Conservation (phyloP, 2,113 vertebrate genomes). For the Chlorodrepanis virens region DNA sequence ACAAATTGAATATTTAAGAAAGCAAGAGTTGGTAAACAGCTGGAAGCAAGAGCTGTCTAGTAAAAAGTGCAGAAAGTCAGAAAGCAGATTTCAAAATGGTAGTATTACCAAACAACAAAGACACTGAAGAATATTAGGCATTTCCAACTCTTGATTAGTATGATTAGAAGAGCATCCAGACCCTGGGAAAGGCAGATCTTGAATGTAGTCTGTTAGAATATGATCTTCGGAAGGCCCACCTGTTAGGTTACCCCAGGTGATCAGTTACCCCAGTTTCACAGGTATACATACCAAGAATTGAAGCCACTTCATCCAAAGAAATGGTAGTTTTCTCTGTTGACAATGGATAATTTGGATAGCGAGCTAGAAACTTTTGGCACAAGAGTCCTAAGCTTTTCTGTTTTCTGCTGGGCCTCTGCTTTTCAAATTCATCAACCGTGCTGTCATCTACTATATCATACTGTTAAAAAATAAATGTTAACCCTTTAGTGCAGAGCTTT, state of each 20-base stretch:
- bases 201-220: not conserved
- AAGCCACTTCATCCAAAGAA: conserved; percentile 92
- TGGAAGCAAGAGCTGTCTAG: not conserved
- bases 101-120: not conserved
- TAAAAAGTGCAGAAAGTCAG: not conserved
- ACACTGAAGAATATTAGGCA: not conserved
- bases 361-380: conserved; percentile 93
- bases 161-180: conserved; percentile 1
- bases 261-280: not conserved
- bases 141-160: not conserved
- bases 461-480: conserved; percentile 62
- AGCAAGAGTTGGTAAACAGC: not conserved
- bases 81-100: not conserved
- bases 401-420: conserved; percentile 89
- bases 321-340: conserved; percentile 85
- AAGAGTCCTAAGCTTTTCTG: conserved; percentile 94
- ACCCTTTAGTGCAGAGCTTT: conserved; percentile 21
- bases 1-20: not conserved
- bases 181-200: not conserved
- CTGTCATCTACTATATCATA: conserved; percentile 75
- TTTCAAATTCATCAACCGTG: conserved; percentile 81
- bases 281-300: conserved; percentile 82
- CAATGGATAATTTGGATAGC: conserved; percentile 88
- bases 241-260: not conserved
- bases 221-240: not conserved